Evolutionary conservation across 2,797 vertebrate genomes (phyloP).

Genomic region (Falco columbarius): DNA sequence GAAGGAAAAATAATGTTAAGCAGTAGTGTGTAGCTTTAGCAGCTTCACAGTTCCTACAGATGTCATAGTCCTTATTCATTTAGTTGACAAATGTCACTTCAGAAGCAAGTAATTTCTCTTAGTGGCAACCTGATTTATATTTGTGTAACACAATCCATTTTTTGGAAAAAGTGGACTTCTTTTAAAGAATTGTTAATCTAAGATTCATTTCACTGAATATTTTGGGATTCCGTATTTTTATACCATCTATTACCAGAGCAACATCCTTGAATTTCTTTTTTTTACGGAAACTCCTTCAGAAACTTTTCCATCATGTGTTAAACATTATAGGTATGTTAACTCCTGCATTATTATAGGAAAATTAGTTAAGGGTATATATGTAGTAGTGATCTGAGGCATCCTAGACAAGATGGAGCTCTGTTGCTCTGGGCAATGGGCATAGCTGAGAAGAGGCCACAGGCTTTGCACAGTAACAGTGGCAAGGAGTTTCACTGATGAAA

Average conservation of each 20-base stretch:
- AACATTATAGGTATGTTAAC: neutral
- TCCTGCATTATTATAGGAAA: neutral
- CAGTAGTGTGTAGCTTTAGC: neutral
- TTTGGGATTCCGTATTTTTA: neutral
- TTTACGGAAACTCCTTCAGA: neutral
- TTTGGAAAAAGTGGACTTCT: neutral
- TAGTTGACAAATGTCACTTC: slow-evolving; percentile 43
- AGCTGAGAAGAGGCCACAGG: neutral
- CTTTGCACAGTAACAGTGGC: fast-evolving
- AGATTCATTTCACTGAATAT: neutral
- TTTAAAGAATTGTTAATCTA: neutral
- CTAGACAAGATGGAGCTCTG: neutral
- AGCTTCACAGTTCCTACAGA: neutral
- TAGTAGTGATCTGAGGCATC: neutral
- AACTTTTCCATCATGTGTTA: neutral
- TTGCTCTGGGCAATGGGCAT: neutral
- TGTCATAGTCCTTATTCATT: slow-evolving; percentile 29
- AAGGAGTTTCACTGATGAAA: fast-evolving
- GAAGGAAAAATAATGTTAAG: slow-evolving; percentile 1
- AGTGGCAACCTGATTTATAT: neutral
- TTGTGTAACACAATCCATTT: neutral
- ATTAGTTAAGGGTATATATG: neutral
- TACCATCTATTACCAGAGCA: neutral
- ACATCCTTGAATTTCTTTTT: neutral
- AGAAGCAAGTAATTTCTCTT: neutral